Evolutionary conservation across 2,888 invertebrate species (phyloP), one percentile per base, ranked within the genome.

Genomic region (Nomada fucata): DNA sequence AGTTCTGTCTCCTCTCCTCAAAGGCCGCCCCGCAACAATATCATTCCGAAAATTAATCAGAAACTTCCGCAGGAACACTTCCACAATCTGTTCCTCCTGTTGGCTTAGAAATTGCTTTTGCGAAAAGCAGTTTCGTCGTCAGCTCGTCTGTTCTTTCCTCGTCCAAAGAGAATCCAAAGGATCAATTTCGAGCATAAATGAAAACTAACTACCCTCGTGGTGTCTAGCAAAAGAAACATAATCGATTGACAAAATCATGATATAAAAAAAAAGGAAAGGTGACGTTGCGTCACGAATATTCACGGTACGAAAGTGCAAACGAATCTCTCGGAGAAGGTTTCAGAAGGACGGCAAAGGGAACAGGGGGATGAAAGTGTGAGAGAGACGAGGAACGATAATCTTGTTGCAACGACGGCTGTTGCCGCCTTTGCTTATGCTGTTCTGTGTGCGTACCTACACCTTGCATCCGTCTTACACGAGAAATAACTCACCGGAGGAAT

Each of bases 401-500:
- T 83, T 63, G 77, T 78, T 77, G 72, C 63, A 29, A 36, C 47
- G 65, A 29, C 61, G 64, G 79, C 47, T 82, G 76, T 50, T 65
- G 29, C 50, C 61, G 65, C 67, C 55, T 71, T 68, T 70, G 42
- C 71, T 57, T 47, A 63, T 71, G 50, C 42, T 64, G 47, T 69
- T 76, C 64, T 52, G 53, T 59, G 61, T 29, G 47, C 67, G 61
- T 61, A 76, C 11, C 69, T 57, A 73, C 77, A 76, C 55, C 70
- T 68, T 61, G 70, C 83, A 69, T 59, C 60, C 67, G 74, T 79
- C 86, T 85, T 80, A 79, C 80, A 81, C 71, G 80, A 63, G 78
- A 80, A 86, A 78, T 80, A 86, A 79, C 79, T 88, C 75, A 85
- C 78, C 67, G 50, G 65, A 79, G 82, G 74, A 85, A 78, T 82